phyloP scores from a whole-genome alignment of 2,797 vertebrate genomes.

The Danio aesculapii region DNA sequence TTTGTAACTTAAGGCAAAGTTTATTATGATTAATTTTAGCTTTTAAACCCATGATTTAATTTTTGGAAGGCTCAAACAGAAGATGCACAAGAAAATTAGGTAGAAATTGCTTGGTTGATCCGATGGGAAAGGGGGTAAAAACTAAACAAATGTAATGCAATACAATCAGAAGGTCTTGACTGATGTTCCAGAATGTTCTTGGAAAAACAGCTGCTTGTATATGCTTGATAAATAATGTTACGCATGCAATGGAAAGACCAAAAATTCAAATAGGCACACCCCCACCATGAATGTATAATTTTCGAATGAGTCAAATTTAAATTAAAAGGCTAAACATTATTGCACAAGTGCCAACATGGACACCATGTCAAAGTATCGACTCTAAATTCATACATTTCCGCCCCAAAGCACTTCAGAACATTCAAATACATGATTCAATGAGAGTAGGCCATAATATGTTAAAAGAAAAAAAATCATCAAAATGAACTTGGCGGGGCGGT shows the following conservation, averaged over 20 bases:
- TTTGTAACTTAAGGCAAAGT: slow-evolving; percentile 50
- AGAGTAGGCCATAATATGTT: slow-evolving; percentile 51
- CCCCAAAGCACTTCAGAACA: slow-evolving; percentile 71
- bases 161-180: slow-evolving; percentile 81
- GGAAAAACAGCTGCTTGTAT: slow-evolving; percentile 67
- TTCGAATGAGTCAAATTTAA: slow-evolving; percentile 68
- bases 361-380: slow-evolving; percentile 67
- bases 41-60: slow-evolving; percentile 65
- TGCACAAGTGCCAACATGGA: slow-evolving; percentile 82
- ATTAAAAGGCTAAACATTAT: slow-evolving; percentile 80
- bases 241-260: slow-evolving; percentile 70
- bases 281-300: slow-evolving; percentile 25
- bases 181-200: slow-evolving; percentile 73
- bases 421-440: slow-evolving; percentile 62
- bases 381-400: slow-evolving; percentile 45
- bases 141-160: slow-evolving; percentile 64
- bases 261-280: slow-evolving; percentile 38
- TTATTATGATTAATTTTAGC: slow-evolving; percentile 38
- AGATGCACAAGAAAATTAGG: slow-evolving; percentile 73
- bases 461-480: slow-evolving; percentile 49
- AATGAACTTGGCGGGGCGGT: slow-evolving; percentile 58
- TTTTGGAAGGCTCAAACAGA: slow-evolving; percentile 56
- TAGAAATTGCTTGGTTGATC: slow-evolving; percentile 78
- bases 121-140: slow-evolving; percentile 59
- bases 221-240: slow-evolving; percentile 54